Evolutionary conservation across 2,113 vertebrate genomes (phyloP), one percentile per base, ranked within the genome.

Genomic region (Athene cunicularia): DNA sequence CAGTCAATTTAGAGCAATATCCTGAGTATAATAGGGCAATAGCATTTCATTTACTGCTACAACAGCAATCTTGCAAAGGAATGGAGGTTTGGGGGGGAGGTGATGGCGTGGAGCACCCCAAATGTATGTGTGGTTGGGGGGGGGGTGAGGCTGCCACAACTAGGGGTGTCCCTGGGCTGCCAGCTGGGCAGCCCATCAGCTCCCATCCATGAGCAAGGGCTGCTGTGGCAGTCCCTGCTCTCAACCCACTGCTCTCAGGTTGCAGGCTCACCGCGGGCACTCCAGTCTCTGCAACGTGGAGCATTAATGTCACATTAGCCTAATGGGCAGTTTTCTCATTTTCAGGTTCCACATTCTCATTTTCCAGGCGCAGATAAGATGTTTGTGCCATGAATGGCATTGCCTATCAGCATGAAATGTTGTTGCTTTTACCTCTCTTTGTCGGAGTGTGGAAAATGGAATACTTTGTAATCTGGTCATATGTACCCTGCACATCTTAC

Each of bases 1-100:
- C 92, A 97, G 92, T 96, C 92, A 76, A 92, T 97, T 95, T 80
- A 66, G 72, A 94, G 83, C 4, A 2, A 63, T 92, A 95, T 93
- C 82, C 92, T 67, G 74, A 6, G 85, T 83, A 52, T 90, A 95
- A 97, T 71, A 74, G 71, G 93, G 90, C 86, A 80, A 58, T 45
- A 80, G 47, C 53, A 45, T 76, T 95, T 90, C 80, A 83, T 94
- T 94, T 86, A 83, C 80, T 83, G 88, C 81, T 63, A 8, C n/a
- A 56, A 59, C 58, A 30, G 66, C 12, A 1, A 32, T 22, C 66
- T 39, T 70, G 50, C 2, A 6, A 18, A 58, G 67, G 58, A 86
- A 53, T 0, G 0, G 41, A 52, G 59, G 30, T n/a, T 62, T 45
- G 2, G 0, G 4, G 28, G 32, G 37, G 20, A 47, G 35, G 56